These are phyloP conservation scores for Pseudotriccus pelzelni DNA, from an alignment of 2,797 vertebrate genomes.

Conservation along the genomic window DNA sequence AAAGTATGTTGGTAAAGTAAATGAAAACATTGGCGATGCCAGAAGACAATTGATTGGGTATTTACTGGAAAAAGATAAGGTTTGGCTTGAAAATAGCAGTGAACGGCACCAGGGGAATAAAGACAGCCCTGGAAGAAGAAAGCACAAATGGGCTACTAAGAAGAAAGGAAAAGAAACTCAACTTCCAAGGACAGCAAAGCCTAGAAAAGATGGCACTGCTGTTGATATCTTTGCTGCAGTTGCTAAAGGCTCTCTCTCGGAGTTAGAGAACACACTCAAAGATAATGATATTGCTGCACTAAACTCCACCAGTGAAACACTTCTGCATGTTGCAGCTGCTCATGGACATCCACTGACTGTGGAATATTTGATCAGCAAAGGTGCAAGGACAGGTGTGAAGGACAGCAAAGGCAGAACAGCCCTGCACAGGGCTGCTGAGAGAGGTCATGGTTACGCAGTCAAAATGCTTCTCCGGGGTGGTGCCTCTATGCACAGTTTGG, in stretches of 20 bases:
- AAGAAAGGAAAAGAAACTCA: conserved; percentile 24
- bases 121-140: not conserved
- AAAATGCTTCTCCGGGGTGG: conserved; percentile 62
- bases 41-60: conserved; percentile 84
- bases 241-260: conserved; percentile 57
- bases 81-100: conserved; percentile 24
- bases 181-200: not conserved
- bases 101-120: not conserved
- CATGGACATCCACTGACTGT: conserved; percentile 61
- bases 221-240: conserved; percentile 52
- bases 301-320: conserved; percentile 70
- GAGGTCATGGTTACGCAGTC: conserved; percentile 57
- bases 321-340: conserved; percentile 78
- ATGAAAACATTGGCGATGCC: conserved; percentile 74
- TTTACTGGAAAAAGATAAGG: conserved; percentile 79
- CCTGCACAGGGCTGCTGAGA: conserved; percentile 78
- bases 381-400: conserved; percentile 70
- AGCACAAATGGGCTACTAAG: not conserved
- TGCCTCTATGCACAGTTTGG: conserved; percentile 66
- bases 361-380: conserved; percentile 75
- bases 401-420: conserved; percentile 74
- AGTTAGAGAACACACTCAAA: conserved; percentile 64
- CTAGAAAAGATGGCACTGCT: not conserved
- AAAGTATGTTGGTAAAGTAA: conserved; percentile 73
- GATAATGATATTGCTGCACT: conserved; percentile 45